Conservation (phyloP, 2,113 vertebrate genomes). For the Actenoides lindsayi region DNA sequence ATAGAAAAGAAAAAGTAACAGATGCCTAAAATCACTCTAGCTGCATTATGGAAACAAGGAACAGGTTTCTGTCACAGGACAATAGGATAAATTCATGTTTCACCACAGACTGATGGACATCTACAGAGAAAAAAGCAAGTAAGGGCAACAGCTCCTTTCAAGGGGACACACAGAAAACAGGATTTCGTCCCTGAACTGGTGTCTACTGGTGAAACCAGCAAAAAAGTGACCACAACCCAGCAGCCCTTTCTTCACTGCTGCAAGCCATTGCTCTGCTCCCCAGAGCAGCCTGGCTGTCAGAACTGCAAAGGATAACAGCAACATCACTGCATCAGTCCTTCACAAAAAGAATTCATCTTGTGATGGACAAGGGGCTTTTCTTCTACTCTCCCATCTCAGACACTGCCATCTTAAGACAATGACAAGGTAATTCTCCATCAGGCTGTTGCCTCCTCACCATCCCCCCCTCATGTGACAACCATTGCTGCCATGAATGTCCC, state of each 20-base stretch:
- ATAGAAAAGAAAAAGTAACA: not conserved
- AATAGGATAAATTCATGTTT: not conserved
- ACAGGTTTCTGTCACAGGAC: not conserved
- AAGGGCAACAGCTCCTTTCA: not conserved
- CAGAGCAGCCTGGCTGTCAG: not conserved
- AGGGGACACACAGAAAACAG: not conserved
- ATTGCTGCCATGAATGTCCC: not conserved
- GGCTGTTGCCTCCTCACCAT: not conserved
- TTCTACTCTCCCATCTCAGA: not conserved
- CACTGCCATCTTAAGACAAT: not conserved
- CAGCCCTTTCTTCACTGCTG: not conserved
- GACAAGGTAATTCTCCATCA: not conserved
- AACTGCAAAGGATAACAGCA: not conserved
- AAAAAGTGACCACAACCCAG: not conserved
- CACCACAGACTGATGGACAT: not conserved
- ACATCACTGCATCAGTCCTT: not conserved
- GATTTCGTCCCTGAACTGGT: not conserved
- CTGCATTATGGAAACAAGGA: not conserved
- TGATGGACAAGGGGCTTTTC: not conserved
- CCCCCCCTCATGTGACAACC: not conserved
- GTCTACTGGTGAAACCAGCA: not conserved
- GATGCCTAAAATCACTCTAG: not conserved
- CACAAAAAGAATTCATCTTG: not conserved
- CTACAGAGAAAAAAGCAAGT: not conserved
- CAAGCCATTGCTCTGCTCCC: not conserved